These are phyloP conservation scores for Drosophila quadrilineata DNA, from an alignment of 1,140 invertebrate genomes.

Conservation along the genomic window DNA sequence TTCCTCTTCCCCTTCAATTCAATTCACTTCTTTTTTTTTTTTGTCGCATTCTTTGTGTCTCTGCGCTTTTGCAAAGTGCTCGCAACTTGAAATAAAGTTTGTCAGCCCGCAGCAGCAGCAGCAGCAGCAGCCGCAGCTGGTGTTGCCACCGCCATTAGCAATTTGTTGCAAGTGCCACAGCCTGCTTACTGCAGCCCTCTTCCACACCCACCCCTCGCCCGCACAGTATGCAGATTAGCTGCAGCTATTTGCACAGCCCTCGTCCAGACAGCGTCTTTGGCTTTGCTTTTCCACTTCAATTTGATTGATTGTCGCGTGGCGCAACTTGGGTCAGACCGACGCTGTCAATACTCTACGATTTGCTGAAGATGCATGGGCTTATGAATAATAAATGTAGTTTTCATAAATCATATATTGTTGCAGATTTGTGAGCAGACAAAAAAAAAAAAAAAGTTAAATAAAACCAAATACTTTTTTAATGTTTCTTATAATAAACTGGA, in stretches of 20 bases:
- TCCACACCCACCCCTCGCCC: constrained; percentile 11
- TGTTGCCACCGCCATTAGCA: constrained; percentile 29
- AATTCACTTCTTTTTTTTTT: not conserved
- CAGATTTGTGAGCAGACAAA: not conserved
- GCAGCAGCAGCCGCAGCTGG: constrained; percentile 8
- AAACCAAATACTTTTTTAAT: too few relatives aligned
- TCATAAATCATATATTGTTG: too few relatives aligned
- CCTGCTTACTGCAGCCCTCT: not conserved
- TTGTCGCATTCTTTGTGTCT: constrained; percentile 23
- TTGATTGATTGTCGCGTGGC: constrained; percentile 75
- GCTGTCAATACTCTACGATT: not conserved
- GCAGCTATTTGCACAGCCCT: constrained; percentile 46
- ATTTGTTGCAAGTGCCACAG: constrained; percentile 68
- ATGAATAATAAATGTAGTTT: too few relatives aligned
- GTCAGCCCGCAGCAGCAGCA: constrained; percentile 47
- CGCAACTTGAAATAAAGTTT: constrained; percentile 26
- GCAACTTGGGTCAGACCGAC: not conserved
- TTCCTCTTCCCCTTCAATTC: constrained; percentile 13
- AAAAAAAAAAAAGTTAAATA: not conserved
- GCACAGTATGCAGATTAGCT: constrained; percentile 78
- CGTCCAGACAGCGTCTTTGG: constrained; percentile 11
- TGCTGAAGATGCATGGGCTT: not conserved
- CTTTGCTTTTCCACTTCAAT: constrained; percentile 55
- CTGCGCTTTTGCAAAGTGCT: constrained; percentile 7
- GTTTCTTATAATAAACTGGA: too few relatives aligned